Percentiles rank a stretch among this genome's conserved stretches.
phyloP scores from a whole-genome alignment of 2,797 vertebrate genomes.

The Sciaenops ocellatus region DNA sequence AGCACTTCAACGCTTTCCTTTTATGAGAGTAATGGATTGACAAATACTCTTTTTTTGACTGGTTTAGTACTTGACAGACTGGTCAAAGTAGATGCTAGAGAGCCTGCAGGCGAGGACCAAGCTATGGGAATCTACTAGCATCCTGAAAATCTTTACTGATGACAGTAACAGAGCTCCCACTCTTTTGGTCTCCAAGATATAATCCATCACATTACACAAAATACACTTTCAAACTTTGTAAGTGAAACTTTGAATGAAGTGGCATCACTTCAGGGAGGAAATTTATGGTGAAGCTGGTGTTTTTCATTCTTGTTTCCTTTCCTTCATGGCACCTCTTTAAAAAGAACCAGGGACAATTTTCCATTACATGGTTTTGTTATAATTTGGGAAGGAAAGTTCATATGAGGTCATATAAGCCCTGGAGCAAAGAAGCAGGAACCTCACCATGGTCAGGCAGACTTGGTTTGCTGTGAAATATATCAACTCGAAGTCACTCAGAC shows the following conservation, averaged over 20 bases:
- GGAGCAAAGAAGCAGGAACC: constrained; percentile 34
- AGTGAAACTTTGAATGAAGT: constrained; percentile 49
- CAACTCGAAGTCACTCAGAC: constrained; percentile 2
- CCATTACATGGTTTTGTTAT: constrained; percentile 64
- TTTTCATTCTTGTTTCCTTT: constrained; percentile 54
- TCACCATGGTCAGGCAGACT: constrained; percentile 5
- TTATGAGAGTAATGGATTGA: constrained; percentile 2
- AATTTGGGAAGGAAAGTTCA: constrained; percentile 61
- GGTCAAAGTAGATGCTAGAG: constrained; percentile 5
- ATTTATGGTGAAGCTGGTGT: constrained; percentile 29
- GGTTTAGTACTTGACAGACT: constrained; percentile 24
- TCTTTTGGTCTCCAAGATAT: constrained; percentile 28
- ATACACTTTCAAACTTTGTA: constrained; percentile 25
- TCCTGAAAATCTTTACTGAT: constrained; percentile 27
- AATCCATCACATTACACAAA: constrained; percentile 39
- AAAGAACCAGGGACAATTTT: constrained; percentile 58
- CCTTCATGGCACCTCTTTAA: constrained; percentile 53
- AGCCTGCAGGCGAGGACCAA: not conserved
- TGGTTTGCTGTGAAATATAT: constrained; percentile 37
- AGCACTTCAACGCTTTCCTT: constrained; percentile 15
- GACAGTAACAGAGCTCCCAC: constrained; percentile 18
- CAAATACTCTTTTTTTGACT: not conserved
- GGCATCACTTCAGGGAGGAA: constrained; percentile 24
- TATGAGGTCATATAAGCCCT: constrained; percentile 44
- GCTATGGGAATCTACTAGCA: constrained; percentile 23